phyloP scores from a whole-genome alignment of 2,888 invertebrate genomes.

The Nasonovia ribisnigri region DNA sequence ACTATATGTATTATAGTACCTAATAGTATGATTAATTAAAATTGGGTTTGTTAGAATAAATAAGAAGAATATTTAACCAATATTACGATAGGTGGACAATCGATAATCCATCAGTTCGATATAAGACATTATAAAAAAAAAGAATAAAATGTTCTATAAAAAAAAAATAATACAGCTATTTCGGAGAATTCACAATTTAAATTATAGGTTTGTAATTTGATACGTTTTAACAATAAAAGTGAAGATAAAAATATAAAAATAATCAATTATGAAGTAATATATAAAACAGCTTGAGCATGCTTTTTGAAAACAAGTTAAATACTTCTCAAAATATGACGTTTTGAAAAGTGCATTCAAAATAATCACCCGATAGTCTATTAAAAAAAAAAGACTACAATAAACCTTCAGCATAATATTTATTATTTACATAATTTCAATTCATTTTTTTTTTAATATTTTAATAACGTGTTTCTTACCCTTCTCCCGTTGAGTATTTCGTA shows the following conservation, averaged over 20 bases:
- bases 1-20: not conserved
- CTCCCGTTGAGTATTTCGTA: constrained; percentile 12
- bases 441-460: not conserved
- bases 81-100: not conserved
- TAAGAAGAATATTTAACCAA: not conserved
- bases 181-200: not conserved
- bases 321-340: not conserved
- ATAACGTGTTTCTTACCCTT: constrained; percentile 41
- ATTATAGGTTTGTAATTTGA: not conserved
- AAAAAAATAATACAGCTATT: not conserved
- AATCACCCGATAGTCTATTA: not conserved
- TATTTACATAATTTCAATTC: constrained; percentile 27
- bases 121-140: not conserved
- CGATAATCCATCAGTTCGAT: not conserved
- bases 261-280: not conserved
- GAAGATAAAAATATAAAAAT: not conserved
- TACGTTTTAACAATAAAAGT: not conserved
- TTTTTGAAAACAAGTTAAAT: constrained; percentile 4
- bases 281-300: not conserved
- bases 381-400: not conserved
- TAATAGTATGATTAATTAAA: not conserved
- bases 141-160: not conserved
- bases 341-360: not conserved
- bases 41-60: not conserved
- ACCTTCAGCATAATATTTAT: not conserved